Evolutionary conservation across 1,140 invertebrate species (phyloP).

Genomic region (Grapholita molesta): DNA sequence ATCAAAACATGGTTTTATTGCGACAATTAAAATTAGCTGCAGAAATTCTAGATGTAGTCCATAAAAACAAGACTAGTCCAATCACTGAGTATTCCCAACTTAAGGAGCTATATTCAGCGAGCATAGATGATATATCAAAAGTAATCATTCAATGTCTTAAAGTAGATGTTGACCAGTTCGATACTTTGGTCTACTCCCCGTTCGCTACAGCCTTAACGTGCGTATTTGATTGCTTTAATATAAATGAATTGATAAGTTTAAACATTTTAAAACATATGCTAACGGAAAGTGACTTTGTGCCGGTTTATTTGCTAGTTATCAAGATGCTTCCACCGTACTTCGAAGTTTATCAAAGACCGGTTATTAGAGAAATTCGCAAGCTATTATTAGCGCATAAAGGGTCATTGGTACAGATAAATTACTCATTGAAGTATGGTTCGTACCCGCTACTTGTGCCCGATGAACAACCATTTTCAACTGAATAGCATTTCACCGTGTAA

Average conservation of each 20-base stretch:
- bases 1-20: background rate
- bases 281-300: background rate
- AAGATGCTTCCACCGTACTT: background rate
- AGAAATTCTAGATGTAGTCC: background rate
- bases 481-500: background rate
- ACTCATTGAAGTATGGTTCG: background rate
- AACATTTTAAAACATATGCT: background rate
- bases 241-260: background rate
- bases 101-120: background rate
- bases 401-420: background rate
- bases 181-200: background rate
- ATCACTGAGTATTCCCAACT: background rate
- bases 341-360: background rate
- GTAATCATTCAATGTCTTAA: background rate
- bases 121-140: background rate
- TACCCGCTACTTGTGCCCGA: background rate
- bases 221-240: background rate
- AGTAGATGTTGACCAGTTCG: background rate
- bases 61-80: background rate
- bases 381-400: background rate
- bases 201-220: background rate
- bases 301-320: background rate
- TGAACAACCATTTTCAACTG: background rate
- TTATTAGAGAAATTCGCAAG: background rate
- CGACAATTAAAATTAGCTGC: background rate